These are phyloP conservation scores for Pandemis cinnamomeana DNA, from an alignment of 2,888 invertebrate species.

Conservation along the genomic window DNA sequence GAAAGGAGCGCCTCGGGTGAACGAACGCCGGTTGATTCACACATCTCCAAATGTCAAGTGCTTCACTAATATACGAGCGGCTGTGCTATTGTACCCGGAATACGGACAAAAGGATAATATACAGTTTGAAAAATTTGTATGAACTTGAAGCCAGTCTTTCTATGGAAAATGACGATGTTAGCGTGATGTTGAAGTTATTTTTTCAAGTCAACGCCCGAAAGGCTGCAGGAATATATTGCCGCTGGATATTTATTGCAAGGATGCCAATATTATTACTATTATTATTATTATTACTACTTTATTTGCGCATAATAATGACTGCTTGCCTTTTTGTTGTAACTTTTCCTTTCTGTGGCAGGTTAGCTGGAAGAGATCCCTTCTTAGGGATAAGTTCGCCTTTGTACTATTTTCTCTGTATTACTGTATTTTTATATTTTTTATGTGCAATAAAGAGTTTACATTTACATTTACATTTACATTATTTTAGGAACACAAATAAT, in stretches of 20 bases:
- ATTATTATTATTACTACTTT: no score
- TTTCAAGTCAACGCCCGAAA: neutral
- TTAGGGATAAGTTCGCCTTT: no score
- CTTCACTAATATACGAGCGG: slow-evolving; percentile 43
- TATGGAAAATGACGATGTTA: neutral
- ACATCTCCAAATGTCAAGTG: slow-evolving; percentile 58
- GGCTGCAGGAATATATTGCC: neutral
- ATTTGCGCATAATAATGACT: no score
- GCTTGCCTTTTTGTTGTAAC: no score
- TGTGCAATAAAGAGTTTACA: no score
- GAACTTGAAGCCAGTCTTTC: neutral
- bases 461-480: no score
- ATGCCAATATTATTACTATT: neutral
- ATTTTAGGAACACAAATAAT: no score
- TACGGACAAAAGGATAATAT: slow-evolving; percentile 19
- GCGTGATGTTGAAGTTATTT: neutral
- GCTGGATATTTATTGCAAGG: neutral
- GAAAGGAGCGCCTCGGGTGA: slow-evolving; percentile 60
- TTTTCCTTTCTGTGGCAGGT: no score
- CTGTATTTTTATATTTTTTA: no score
- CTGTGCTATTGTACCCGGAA: slow-evolving; percentile 16
- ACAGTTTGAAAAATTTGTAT: neutral
- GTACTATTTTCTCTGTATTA: no score
- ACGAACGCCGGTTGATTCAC: slow-evolving; percentile 47
- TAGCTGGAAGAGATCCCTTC: no score